These are phyloP conservation scores for Sebastes iracundus DNA, from an alignment of 2,797 vertebrate genomes.

Conservation along the genomic window DNA sequence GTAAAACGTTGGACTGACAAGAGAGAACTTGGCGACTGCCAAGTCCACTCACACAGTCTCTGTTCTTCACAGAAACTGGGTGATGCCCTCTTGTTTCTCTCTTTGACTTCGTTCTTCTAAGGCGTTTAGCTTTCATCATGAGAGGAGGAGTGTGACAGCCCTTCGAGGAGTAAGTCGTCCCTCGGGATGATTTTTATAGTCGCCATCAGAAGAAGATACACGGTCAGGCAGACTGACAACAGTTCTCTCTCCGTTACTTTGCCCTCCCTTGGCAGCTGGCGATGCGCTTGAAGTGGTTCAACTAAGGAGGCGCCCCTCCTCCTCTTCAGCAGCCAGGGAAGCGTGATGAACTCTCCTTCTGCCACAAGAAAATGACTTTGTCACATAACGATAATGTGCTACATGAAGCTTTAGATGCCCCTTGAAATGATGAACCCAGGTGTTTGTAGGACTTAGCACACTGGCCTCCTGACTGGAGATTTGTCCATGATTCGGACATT, in stretches of 20 bases:
- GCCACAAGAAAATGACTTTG: neutral
- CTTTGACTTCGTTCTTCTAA: neutral
- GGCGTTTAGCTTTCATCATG: neutral
- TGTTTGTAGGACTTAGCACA: neutral
- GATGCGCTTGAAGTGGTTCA: neutral
- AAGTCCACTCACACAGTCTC: neutral
- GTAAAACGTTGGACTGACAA: neutral
- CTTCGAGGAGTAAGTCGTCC: neutral
- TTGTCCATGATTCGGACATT: neutral
- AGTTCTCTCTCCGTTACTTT: neutral
- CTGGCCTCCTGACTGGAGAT: no score
- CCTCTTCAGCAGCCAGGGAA: neutral
- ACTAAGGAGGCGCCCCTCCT: neutral
- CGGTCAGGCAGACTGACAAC: neutral
- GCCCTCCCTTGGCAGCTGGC: neutral
- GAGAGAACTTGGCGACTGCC: neutral
- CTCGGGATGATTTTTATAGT: neutral
- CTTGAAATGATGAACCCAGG: neutral
- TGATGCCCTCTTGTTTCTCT: neutral
- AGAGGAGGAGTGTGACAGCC: neutral
- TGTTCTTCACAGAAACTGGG: neutral
- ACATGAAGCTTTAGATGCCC: neutral
- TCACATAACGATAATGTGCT: neutral
- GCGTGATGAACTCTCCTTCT: constrained; percentile 7
- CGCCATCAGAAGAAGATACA: neutral